Base-by-base conservation (phyloP, 2,888 invertebrate genomes). In the Ormyrus nitidulus region DNA sequence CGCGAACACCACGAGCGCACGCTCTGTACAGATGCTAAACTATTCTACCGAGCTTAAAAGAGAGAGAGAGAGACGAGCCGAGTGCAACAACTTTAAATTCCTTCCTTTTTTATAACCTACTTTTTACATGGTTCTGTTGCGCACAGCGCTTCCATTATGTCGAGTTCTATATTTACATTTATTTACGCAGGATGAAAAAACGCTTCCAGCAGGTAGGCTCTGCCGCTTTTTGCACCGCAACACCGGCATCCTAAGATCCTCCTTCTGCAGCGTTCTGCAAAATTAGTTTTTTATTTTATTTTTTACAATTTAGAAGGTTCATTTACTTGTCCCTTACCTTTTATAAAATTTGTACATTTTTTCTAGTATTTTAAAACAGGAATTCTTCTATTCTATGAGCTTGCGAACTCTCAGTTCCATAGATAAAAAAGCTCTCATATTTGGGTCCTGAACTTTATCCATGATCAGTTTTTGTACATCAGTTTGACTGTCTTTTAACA, bases 341-440 rank as follows among this genome's bases (percentile, higher is more conserved):
- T 66, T 51, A 44, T 34, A 4, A 34, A 34, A 34, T 3, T 4
- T 34, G 34, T 34, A 34, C 34, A 34, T 53, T 51, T 9, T 4
- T 69, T 10, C 10, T 59, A 19, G 0, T 13, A 34, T 34, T 34
- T 34, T 34, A 34, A 34, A 34, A 4, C 34, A 34, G 4, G 34
- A 34, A 34, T 75, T 83, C 19, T 49, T 8, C 13, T 75, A 85
- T 70, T 88, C 87, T 51, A 83, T 83, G 2, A 89, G 66, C 78
- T 89, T 89, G 9, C 87, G 85, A 51, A 84, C 85, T 85, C 93
- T 92, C 5, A 98, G 90, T 90, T 98, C 98, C 91, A 96, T 93
- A 86, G 94, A 92, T 7, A 98, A 90, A 89, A 95, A 98, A 5
- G 96, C 95, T 89, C 93, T 94, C 92, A 98, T 93, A 82, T 94